These are phyloP conservation scores for Spea bombifrons DNA, from an alignment of 2,113 vertebrate species.

Conservation along the genomic window DNA sequence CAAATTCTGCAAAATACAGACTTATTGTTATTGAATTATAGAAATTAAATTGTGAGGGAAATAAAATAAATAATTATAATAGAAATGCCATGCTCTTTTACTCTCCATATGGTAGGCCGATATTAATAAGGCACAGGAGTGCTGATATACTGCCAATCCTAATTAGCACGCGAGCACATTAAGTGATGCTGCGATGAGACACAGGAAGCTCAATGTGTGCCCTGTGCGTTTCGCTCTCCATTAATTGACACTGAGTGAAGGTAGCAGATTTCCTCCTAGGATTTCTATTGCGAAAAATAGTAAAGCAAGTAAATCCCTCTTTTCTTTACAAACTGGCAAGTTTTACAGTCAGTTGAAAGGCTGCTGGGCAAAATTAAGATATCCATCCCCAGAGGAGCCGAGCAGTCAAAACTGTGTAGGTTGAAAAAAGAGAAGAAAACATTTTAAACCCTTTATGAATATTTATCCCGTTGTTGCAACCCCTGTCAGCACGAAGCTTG, in stretches of 20 bases:
- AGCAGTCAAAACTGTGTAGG: conserved; percentile 29
- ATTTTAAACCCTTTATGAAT: neutral
- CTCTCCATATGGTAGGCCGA: neutral
- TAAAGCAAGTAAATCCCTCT: neutral
- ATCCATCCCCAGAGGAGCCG: conserved; percentile 33
- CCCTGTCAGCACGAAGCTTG: neutral
- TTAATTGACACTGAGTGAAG: neutral
- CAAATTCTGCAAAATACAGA: too few relatives aligned
- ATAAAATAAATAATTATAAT: too few relatives aligned
- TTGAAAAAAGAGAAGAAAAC: conserved; percentile 6
- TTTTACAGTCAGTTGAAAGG: neutral
- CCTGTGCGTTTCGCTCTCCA: neutral
- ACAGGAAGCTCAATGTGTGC: neutral
- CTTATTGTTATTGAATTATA: too few relatives aligned
- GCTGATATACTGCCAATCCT: neutral
- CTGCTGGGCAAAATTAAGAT: conserved; percentile 31
- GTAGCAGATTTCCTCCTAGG: neutral
- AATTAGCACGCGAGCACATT: neutral
- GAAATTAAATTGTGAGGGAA: too few relatives aligned
- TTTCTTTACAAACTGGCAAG: conserved; percentile 1
- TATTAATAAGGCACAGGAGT: neutral
- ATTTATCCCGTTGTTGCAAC: neutral
- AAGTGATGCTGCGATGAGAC: neutral
- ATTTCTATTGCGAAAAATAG: neutral
- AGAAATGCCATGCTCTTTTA: too few relatives aligned